Base-by-base conservation (phyloP, 2,113 vertebrate species). In the Bombycilla garrulus region DNA sequence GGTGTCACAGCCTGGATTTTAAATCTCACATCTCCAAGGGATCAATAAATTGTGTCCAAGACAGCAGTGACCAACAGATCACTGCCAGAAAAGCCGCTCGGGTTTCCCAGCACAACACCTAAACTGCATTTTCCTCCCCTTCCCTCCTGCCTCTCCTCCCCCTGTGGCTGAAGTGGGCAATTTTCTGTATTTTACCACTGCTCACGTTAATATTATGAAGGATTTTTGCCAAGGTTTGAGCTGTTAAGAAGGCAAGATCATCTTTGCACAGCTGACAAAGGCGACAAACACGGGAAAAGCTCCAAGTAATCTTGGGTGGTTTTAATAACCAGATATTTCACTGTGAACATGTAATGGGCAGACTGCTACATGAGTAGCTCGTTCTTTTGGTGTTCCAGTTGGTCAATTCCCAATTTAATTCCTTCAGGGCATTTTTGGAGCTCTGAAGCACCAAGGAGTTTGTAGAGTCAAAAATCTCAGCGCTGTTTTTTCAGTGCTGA, bases 31-130 rank as follows among this genome's bases (percentile, higher is more conserved):
- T 57, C 82, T 50, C 62, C 58, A 31, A 72, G 42, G 56, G 65
- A 45, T 58, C 56, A 47, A 33, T 33, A 45, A 76, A 15, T 42
- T 4, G 25, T 12, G 4, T 8, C 2, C 6, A 23, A 33, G 10
- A 0, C 28, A 2, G 38, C 53, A 25, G 24, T 19, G 36, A 42
- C 25, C 61, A 15, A 15, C 70, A 29, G 36, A 31, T 33, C 51
- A 2, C 0, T 3, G 50, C 38, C 36, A 53, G 36, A 26, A 18
- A 4, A 9, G 11, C 44, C 0, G 1, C 8, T 73, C 14, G 21
- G 23, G 14, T 50, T 65, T 33, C 33, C 21, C 47, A 66, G 42
- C 35, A 29, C 45, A 11, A 15, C 64, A 42, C 40, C 50, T 42
- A 12, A 70, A 62, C 17, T 10, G 22, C 38, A 38, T 66, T 70